Conservation (phyloP, 2,888 invertebrate genomes). For the Andrena camellia region DNA sequence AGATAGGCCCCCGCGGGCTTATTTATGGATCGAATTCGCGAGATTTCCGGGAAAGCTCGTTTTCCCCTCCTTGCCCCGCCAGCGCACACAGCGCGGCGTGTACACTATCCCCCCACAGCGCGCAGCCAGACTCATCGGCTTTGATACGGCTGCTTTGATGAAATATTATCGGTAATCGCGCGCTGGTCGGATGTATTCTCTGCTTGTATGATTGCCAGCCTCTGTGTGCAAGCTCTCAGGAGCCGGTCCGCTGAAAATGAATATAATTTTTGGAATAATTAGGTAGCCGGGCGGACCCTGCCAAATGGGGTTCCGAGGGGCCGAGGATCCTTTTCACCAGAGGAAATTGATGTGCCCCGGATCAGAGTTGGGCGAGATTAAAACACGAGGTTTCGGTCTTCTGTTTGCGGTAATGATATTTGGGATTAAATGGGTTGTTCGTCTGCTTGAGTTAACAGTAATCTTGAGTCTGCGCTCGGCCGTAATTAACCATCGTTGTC, state of each 20-base stretch:
- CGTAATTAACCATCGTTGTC: no score
- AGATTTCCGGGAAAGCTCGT: conserved; percentile 72
- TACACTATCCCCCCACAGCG: background rate
- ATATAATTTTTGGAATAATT: background rate
- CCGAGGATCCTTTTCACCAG: no score
- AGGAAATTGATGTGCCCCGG: no score
- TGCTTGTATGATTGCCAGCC: background rate
- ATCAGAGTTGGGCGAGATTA: no score
- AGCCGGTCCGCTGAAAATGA: background rate
- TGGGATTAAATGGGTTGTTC: no score
- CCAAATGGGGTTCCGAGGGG: background rate
- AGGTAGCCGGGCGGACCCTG: background rate
- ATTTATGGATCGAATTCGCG: conserved; percentile 75
- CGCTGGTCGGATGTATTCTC: conserved; percentile 7
- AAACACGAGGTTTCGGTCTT: no score
- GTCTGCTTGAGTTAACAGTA: no score
- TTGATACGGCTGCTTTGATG: conserved; percentile 42
- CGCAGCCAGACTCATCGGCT: conserved; percentile 25
- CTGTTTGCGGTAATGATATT: no score
- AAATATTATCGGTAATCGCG: conserved; percentile 43
- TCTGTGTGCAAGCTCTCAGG: background rate
- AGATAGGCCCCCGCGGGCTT: conserved; percentile 71
- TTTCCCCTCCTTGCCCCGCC: conserved; percentile 22
- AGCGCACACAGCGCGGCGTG: background rate
- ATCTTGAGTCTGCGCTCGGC: no score